Conservation (phyloP, 2,113 vertebrate genomes). For the Desmodus rotundus region DNA sequence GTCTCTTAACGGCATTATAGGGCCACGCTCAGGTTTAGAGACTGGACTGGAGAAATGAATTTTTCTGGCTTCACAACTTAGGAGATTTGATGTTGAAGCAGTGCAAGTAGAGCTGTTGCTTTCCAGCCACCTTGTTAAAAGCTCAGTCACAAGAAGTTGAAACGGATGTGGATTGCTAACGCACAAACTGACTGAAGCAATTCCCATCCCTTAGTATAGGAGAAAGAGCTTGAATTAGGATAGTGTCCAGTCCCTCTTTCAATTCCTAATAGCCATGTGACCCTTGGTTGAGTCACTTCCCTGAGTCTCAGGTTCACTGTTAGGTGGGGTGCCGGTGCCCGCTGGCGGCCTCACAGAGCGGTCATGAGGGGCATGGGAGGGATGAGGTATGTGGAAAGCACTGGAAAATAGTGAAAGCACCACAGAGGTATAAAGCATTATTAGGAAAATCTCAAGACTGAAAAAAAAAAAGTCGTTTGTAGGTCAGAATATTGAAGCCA, state of each 20-base stretch:
- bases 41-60: slow-evolving; percentile 20
- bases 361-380: not conserved
- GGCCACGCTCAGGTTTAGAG: slow-evolving; percentile 63
- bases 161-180: not conserved
- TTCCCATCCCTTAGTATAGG: not conserved
- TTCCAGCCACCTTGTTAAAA: slow-evolving; percentile 27
- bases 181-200: slow-evolving; percentile 15
- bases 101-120: slow-evolving; percentile 42
- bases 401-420: not conserved
- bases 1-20: slow-evolving; percentile 39
- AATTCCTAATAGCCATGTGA: slow-evolving; percentile 62
- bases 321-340: not conserved
- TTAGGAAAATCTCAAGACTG: not conserved
- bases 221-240: not conserved
- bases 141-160: not conserved
- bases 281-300: slow-evolving; percentile 34
- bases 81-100: slow-evolving; percentile 27
- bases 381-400: not conserved
- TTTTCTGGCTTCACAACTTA: slow-evolving; percentile 21
- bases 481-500: not conserved
- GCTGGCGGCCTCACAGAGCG: not conserved
- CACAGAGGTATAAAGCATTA: not conserved
- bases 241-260: slow-evolving; percentile 10
- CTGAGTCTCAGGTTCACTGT: slow-evolving; percentile 61
- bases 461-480: not conserved